phyloP scores from a whole-genome alignment of 2,797 vertebrate species.

The Chloroceryle inda region DNA sequence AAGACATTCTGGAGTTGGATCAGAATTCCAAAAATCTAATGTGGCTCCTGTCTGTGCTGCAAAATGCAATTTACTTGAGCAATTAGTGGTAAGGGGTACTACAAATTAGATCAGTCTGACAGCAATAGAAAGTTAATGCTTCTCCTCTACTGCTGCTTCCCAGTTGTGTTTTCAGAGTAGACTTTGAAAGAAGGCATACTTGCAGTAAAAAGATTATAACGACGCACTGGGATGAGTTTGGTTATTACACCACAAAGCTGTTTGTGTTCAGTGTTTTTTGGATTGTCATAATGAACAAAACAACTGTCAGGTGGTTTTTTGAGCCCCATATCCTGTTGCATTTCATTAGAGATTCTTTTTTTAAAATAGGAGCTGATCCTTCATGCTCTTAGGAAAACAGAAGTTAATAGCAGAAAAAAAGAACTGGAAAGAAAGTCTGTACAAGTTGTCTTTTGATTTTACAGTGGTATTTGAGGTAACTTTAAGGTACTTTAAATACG shows the following conservation, averaged over 20 bases:
- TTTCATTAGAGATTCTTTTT: neutral
- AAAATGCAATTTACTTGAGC: constrained; percentile 49
- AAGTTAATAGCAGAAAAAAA: neutral
- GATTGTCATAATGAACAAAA: neutral
- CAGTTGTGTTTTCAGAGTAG: neutral
- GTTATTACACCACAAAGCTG: neutral
- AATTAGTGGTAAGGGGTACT: constrained; percentile 41
- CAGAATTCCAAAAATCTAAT: constrained; percentile 64
- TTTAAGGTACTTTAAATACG: too few relatives aligned
- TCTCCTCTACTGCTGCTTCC: neutral
- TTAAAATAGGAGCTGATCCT: neutral
- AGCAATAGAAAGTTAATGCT: constrained; percentile 13
- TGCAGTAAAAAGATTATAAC: neutral
- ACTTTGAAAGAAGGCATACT: constrained; percentile 4
- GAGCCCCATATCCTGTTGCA: neutral
- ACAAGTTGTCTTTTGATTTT: neutral
- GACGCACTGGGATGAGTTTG: neutral
- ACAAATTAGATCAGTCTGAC: constrained; percentile 41
- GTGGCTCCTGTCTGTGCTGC: neutral
- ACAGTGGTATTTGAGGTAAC: neutral
- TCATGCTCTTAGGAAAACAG: neutral
- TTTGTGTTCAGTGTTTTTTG: neutral
- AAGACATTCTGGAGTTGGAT: neutral
- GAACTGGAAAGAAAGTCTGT: neutral
- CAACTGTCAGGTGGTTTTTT: neutral